A percentile compares a stretch with the other conserved stretches of the same genome.
phyloP scores from a whole-genome alignment of 2,888 invertebrate species.

The Eupithecia centaureata region DNA sequence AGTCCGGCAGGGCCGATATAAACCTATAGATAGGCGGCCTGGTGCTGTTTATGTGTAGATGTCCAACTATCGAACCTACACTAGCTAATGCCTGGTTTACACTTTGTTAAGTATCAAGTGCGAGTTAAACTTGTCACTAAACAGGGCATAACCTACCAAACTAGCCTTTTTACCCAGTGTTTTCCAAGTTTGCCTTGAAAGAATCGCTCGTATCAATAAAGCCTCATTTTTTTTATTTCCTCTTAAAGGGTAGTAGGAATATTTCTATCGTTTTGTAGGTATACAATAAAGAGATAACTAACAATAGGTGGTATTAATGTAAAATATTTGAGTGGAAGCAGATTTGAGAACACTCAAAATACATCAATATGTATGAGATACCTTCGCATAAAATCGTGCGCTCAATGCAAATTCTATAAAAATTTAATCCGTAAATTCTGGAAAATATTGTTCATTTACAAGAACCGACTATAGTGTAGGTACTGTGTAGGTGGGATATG shows the following conservation, averaged over 20 bases:
- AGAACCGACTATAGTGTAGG: neutral
- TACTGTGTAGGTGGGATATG: neutral
- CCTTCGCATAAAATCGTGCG: conserved; percentile 4
- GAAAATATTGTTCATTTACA: conserved; percentile 3
- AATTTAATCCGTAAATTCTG: conserved; percentile 1
- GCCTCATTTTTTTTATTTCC: neutral
- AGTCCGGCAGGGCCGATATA: neutral
- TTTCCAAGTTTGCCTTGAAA: neutral
- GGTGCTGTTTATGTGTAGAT: too few species aligned
- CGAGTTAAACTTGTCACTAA: too few species aligned
- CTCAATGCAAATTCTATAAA: conserved; percentile 3
- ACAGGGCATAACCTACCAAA: too few species aligned
- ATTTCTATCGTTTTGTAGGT: neutral
- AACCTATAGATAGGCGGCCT: too few species aligned
- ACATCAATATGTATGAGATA: conserved; percentile 12
- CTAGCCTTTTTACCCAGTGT: neutral
- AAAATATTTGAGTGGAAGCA: neutral
- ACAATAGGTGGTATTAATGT: neutral
- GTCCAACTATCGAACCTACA: too few species aligned
- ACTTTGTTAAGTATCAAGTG: too few species aligned
- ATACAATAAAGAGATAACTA: neutral
- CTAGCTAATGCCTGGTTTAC: too few species aligned
- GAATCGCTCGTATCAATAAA: neutral
- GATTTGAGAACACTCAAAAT: neutral
- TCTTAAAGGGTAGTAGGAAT: neutral